Evolutionary conservation across 1,140 invertebrate genomes (phyloP), one percentile per base, ranked within the genome.

Genomic region (Drosophila ananassae): DNA sequence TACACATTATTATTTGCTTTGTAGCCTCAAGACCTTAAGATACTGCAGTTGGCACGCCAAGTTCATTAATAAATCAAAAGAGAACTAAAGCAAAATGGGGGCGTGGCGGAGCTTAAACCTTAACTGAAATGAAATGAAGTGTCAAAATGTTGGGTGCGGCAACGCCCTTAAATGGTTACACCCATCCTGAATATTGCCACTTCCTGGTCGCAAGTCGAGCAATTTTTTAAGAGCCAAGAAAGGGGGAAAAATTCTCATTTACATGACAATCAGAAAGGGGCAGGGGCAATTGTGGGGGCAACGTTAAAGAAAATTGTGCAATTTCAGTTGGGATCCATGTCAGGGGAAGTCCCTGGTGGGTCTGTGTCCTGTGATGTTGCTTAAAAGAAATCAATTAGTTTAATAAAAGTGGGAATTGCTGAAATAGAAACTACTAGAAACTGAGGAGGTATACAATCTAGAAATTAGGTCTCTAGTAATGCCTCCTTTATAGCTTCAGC

Each of bases 91-190:
- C 21, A 3, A 30, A 48, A 37, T 4, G 37, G 59, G 54, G 39
- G 72, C 32, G 58, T 51, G 30, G 37, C 34, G 41, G 48, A 21
- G 24, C 30, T 28, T 12, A 8, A 80, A 56, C 55, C 74, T 63
- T 68, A 67, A 77, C 52, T 71, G 47, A 77, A 85, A 72, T 81
- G 73, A 87, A 84, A 84, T 87, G 73, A 64, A 87, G 81, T 84
- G 81, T 87, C 81, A 84, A 84, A 85, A 80, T 59, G 62, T 58
- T 73, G 61, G 62, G 63, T 62, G 60, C 48, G 67, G 66, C 58
- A 55, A 56, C 39, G 71, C 71, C 62, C 50, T 47, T 10, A 17
- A 6, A 41, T 7, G 24, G 53, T 46, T 57, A 77, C 55, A 56
- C 73, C 78, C 64, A 17, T 56, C 37, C 30, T 22, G 44, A 68